phyloP scores from a whole-genome alignment of 2,888 invertebrate species.

The Escarpia spicata region DNA sequence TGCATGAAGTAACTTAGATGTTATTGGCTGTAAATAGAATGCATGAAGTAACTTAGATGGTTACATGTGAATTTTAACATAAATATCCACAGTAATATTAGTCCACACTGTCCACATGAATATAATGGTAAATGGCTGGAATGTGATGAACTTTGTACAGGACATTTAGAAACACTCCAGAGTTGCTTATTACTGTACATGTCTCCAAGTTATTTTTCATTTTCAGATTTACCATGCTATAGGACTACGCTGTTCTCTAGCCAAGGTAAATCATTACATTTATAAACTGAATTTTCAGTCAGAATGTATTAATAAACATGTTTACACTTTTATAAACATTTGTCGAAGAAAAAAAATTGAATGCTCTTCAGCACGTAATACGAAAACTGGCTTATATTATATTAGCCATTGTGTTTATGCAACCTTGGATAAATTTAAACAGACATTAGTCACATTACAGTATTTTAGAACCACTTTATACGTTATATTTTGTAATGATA shows the following conservation, averaged over 20 bases:
- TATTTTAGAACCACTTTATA: background rate
- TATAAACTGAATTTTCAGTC: background rate
- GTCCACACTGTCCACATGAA: background rate
- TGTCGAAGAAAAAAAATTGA: too few relatives aligned
- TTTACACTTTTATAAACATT: too few relatives aligned
- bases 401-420: background rate
- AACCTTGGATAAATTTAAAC: background rate
- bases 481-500: background rate
- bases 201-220: slow-evolving; percentile 7
- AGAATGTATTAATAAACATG: background rate
- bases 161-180: background rate
- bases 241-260: slow-evolving; percentile 50
- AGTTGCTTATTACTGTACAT: background rate
- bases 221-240: slow-evolving; percentile 52
- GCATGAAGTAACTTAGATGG: too few relatives aligned
- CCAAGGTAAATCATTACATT: slow-evolving; percentile 45
- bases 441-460: too few relatives aligned
- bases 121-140: background rate
- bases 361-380: background rate
- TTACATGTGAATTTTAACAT: background rate
- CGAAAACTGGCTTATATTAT: background rate
- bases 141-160: background rate
- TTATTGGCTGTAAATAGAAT: too few relatives aligned
- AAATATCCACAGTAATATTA: background rate
- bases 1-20: too few relatives aligned